A percentile compares a stretch with the other conserved stretches of the same genome.
Conservation (phyloP, 2,888 invertebrate genomes). For the Glaucopsyche alexis region DNA sequence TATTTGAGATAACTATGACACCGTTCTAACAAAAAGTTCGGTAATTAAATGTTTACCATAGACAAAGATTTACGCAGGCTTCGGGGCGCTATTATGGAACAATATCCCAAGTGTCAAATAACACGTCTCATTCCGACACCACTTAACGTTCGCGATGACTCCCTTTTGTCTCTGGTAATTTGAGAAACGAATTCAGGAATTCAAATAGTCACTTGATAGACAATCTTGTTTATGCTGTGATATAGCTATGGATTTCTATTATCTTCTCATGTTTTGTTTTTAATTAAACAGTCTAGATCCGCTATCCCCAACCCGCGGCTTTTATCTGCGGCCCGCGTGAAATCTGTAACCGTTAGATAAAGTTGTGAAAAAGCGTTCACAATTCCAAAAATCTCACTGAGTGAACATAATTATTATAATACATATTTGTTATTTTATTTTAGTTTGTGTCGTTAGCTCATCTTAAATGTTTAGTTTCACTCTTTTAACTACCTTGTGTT, state of each 20-base stretch:
- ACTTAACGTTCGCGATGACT: slow-evolving; percentile 42
- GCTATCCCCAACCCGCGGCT: too few species aligned
- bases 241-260: background rate
- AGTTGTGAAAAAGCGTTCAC: too few species aligned
- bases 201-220: slow-evolving; percentile 36
- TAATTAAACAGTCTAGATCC: too few species aligned
- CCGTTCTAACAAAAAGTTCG: background rate
- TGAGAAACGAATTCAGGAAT: slow-evolving; percentile 37
- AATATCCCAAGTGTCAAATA: slow-evolving; percentile 42
- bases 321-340: too few species aligned
- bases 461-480: too few species aligned
- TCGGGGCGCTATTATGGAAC: slow-evolving; percentile 38
- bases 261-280: background rate
- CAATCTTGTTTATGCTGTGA: background rate
- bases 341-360: too few species aligned
- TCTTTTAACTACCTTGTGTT: too few species aligned
- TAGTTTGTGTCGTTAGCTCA: too few species aligned
- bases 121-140: slow-evolving; percentile 43
- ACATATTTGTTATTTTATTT: too few species aligned
- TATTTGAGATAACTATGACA: background rate
- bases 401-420: too few species aligned
- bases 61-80: slow-evolving; percentile 31
- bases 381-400: too few species aligned
- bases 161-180: slow-evolving; percentile 39
- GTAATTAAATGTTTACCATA: slow-evolving; percentile 21